Conservation (phyloP, 2,797 vertebrate species). For the Thripadectes ignobilis region DNA sequence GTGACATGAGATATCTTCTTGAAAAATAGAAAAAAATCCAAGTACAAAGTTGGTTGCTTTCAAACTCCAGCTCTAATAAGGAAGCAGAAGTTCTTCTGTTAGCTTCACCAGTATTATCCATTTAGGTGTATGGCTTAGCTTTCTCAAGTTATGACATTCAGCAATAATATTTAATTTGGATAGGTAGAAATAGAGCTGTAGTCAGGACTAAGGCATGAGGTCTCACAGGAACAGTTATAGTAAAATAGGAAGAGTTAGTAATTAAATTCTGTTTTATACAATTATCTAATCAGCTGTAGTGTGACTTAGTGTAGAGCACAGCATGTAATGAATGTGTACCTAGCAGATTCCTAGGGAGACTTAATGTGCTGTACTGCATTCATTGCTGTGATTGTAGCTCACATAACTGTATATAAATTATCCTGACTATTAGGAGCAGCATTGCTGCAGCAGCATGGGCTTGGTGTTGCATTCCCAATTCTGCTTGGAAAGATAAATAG, state of each 20-base stretch:
- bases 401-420: not conserved
- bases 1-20: not conserved
- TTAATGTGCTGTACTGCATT: not conserved
- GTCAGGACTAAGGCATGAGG: not conserved
- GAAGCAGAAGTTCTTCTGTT: not conserved
- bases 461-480: not conserved
- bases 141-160: not conserved
- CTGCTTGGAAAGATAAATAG: not conserved
- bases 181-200: not conserved
- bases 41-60: not conserved
- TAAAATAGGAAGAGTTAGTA: not conserved
- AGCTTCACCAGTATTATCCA: not conserved
- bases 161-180: not conserved
- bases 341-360: not conserved
- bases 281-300: not conserved
- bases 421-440: not conserved
- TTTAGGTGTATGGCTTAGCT: not conserved
- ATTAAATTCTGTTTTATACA: not conserved
- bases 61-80: not conserved
- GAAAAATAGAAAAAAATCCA: not conserved
- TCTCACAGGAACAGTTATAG: not conserved
- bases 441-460: not conserved
- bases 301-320: not conserved
- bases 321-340: not conserved
- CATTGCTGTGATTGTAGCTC: not conserved